Evolutionary conservation across 2,888 invertebrate species (phyloP).

Genomic region (Tipula vernalis): DNA sequence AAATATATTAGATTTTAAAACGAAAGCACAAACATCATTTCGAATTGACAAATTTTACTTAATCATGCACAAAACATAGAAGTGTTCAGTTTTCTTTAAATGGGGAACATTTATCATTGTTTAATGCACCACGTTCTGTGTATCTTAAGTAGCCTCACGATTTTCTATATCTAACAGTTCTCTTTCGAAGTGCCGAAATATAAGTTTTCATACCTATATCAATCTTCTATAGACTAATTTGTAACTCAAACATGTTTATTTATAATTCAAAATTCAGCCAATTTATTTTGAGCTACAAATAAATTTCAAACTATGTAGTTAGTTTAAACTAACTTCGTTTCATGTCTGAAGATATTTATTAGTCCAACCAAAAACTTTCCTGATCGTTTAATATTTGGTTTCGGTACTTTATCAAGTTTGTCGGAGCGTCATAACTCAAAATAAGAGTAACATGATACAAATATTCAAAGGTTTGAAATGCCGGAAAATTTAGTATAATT

Average conservation of each 20-base stretch:
- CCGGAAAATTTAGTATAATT: no score
- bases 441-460: no score
- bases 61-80: background rate
- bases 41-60: background rate
- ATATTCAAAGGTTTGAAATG: no score
- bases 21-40: background rate
- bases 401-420: no score
- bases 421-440: no score
- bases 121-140: background rate
- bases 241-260: background rate
- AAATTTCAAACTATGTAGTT: background rate
- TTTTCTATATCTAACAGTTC: background rate
- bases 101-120: background rate
- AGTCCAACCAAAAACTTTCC: no score
- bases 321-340: no score
- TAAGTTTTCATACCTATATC: no score
- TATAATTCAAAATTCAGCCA: background rate
- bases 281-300: background rate
- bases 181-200: no score
- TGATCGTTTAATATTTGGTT: no score
- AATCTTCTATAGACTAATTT: no score
- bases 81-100: background rate
- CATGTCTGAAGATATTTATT: no score
- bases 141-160: background rate
- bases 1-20: background rate